Evolutionary conservation across 64 coral and sea anemone genomes (phyloP).

Genomic region (Platygyra sinensis): DNA sequence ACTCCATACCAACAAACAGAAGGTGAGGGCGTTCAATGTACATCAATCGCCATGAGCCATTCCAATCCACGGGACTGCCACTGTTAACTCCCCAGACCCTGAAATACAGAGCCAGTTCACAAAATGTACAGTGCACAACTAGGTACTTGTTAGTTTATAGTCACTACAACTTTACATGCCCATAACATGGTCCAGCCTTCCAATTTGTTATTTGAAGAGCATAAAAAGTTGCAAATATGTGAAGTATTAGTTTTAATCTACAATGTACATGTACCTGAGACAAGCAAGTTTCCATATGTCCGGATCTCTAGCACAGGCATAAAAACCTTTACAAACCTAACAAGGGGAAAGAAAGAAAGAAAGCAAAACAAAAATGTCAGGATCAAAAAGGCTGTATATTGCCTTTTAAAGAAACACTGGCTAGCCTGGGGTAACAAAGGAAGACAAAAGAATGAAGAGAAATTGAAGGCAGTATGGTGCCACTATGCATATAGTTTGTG

Average conservation of each 20-base stretch:
- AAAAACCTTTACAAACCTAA: conserved; percentile 96
- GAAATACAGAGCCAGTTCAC: background rate
- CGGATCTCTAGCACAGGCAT: conserved; percentile 81
- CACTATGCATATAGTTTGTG: too few species aligned
- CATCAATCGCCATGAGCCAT: conserved; percentile 78
- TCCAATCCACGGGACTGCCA: conserved; percentile 53
- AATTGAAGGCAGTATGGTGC: too few species aligned
- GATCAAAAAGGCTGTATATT: background rate
- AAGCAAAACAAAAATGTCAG: background rate
- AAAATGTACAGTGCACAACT: background rate
- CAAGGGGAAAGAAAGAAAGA: background rate
- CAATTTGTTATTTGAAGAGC: too few species aligned
- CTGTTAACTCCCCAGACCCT: conserved; percentile 80
- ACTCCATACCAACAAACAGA: conserved; percentile 52
- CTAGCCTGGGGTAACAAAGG: too few species aligned
- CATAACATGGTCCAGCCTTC: too few species aligned
- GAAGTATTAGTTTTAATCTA: background rate
- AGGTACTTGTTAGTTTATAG: background rate
- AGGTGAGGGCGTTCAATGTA: conserved; percentile 71
- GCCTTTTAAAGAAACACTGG: too few species aligned
- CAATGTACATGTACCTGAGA: conserved; percentile 51
- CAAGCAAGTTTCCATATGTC: conserved; percentile 95
- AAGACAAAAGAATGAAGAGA: too few species aligned
- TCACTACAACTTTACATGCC: background rate
- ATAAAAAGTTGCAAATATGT: too few species aligned